phyloP scores from a whole-genome alignment of 2,797 vertebrate species.

The Chelon auratus region DNA sequence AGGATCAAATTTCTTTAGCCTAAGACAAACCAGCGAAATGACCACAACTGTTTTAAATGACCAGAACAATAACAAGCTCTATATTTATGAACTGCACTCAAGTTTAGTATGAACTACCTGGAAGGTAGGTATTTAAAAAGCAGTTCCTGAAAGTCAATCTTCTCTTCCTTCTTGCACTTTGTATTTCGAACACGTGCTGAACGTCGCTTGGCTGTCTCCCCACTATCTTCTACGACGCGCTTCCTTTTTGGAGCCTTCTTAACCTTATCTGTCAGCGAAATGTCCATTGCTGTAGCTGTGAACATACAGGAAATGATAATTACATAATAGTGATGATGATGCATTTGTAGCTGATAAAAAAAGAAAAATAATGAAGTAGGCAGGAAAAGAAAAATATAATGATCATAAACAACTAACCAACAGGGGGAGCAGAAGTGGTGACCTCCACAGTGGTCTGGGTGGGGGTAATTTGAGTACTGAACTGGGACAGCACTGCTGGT shows the following conservation, averaged over 20 bases:
- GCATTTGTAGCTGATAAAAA: background rate
- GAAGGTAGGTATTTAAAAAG: slow-evolving; percentile 96
- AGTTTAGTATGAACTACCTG: slow-evolving; percentile 81
- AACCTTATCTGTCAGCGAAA: slow-evolving; percentile 88
- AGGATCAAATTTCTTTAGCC: slow-evolving; percentile 92
- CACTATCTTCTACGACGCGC: slow-evolving; percentile 89
- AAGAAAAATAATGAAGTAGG: background rate
- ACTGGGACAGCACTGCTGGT: slow-evolving; percentile 56
- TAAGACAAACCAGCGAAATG: slow-evolving; percentile 60
- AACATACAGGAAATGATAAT: background rate
- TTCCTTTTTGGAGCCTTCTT: slow-evolving; percentile 96
- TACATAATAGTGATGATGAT: background rate
- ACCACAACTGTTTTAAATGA: background rate
- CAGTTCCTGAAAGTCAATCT: slow-evolving; percentile 97
- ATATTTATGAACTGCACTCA: background rate
- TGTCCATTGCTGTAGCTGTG: slow-evolving; percentile 83
- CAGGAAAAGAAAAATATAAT: background rate
- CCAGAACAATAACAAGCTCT: background rate
- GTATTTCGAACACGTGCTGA: slow-evolving; percentile 97
- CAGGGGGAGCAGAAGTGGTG: slow-evolving; percentile 68
- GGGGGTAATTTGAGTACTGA: slow-evolving; percentile 76
- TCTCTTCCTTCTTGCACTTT: slow-evolving; percentile 98
- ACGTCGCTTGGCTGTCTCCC: slow-evolving; percentile 95
- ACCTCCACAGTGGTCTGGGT: slow-evolving; percentile 85
- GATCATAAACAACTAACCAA: slow-evolving; percentile 70